These are phyloP conservation scores for Origma solitaria DNA, from an alignment of 2,113 vertebrate species.

Conservation along the genomic window DNA sequence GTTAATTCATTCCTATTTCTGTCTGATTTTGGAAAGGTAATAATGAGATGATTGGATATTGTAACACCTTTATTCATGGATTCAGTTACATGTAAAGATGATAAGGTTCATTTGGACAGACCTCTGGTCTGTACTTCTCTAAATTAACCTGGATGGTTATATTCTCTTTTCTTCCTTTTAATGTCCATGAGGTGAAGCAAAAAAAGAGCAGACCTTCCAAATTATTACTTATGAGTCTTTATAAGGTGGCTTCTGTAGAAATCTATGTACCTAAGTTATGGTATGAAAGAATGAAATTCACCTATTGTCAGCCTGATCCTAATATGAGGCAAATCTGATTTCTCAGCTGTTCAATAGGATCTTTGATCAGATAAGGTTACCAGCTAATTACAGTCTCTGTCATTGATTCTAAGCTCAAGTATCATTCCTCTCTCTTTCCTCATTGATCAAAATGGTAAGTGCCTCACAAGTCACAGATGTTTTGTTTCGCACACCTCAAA, in stretches of 20 bases:
- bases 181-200: neutral
- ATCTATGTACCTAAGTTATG: neutral
- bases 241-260: neutral
- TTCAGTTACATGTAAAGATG: neutral
- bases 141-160: neutral
- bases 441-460: neutral
- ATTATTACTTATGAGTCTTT: neutral
- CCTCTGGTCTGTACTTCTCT: neutral
- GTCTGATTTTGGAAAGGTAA: neutral
- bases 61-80: neutral
- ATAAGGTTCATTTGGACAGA: neutral
- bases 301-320: neutral
- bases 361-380: neutral
- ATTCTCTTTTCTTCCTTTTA: neutral
- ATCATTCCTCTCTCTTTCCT: neutral
- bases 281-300: neutral
- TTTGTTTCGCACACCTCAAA: neutral
- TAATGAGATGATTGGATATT: neutral
- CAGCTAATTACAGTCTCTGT: neutral
- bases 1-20: neutral
- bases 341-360: neutral
- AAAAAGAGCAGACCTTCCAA: neutral
- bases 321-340: neutral
- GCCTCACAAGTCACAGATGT: neutral
- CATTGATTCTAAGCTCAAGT: neutral